A percentile compares a stretch with the other conserved stretches of the same genome.
phyloP scores from a whole-genome alignment of 2,888 invertebrate species.

The Dryomyza anilis region DNA sequence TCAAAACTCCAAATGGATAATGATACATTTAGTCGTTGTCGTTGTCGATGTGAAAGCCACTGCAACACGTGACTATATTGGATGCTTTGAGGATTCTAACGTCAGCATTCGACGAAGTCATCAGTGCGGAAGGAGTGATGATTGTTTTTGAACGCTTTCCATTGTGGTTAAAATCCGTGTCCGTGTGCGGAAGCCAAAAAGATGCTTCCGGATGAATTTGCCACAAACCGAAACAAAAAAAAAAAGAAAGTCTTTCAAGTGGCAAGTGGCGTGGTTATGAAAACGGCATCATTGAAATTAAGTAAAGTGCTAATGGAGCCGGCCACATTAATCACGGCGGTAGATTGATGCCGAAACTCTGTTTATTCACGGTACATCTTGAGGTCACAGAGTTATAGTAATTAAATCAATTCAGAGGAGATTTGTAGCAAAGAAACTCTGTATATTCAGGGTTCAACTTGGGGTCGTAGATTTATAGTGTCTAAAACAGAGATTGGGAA shows the following conservation, averaged over 20 bases:
- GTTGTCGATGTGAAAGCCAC: too few relatives aligned
- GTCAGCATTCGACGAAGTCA: background rate
- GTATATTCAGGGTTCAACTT: too few relatives aligned
- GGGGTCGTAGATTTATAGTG: too few relatives aligned
- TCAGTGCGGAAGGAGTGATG: constrained; percentile 7
- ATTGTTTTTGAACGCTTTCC: background rate
- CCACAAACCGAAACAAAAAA: too few relatives aligned
- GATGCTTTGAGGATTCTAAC: background rate
- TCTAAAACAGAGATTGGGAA: too few relatives aligned
- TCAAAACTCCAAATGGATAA: background rate
- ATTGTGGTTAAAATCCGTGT: constrained; percentile 9
- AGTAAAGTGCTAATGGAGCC: constrained; percentile 24
- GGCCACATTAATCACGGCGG: constrained; percentile 4
- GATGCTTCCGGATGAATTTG: constrained; percentile 18
- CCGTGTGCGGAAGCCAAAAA: constrained; percentile 1
- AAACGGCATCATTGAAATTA: constrained; percentile 4
- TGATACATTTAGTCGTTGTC: background rate
- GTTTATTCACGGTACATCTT: too few relatives aligned
- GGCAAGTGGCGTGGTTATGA: constrained; percentile 13
- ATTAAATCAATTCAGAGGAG: too few relatives aligned
- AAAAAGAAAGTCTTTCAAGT: background rate
- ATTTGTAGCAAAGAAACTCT: too few relatives aligned
- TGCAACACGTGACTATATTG: constrained; percentile 14
- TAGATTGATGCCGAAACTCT: too few relatives aligned
- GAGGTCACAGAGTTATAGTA: too few relatives aligned